phyloP scores from a whole-genome alignment of 2,797 vertebrate genomes.

The Paedocypris micromegethes region DNA sequence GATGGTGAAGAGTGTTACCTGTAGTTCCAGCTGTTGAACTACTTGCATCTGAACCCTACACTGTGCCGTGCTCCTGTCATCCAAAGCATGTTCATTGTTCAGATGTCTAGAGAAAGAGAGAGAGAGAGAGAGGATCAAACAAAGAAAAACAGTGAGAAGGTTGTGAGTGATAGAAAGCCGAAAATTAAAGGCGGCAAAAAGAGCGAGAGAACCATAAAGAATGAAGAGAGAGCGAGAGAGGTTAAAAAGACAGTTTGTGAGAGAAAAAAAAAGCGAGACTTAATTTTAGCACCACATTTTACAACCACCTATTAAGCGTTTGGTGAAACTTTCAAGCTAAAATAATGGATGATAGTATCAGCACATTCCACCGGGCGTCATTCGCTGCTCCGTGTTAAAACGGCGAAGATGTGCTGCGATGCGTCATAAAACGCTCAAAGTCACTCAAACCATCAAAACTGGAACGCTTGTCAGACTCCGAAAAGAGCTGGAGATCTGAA shows the following conservation, averaged over 20 bases:
- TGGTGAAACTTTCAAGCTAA: constrained; percentile 43
- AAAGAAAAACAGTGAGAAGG: no score
- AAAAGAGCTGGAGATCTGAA: constrained; percentile 7
- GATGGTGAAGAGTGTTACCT: constrained; percentile 72
- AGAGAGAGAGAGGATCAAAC: constrained; percentile 7
- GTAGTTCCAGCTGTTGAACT: constrained; percentile 99
- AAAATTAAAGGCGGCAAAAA: no score
- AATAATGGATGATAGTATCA: constrained; percentile 40
- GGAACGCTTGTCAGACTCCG: constrained; percentile 39
- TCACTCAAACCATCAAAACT: constrained; percentile 41
- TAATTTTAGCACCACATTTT: constrained; percentile 46
- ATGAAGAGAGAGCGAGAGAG: constrained; percentile 25
- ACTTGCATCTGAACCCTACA: constrained; percentile 99
- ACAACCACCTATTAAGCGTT: constrained; percentile 43
- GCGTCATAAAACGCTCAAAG: constrained; percentile 37
- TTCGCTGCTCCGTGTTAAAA: constrained; percentile 32
- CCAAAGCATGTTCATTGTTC: constrained; percentile 98
- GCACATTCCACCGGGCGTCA: constrained; percentile 27
- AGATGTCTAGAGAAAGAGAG: constrained; percentile 79
- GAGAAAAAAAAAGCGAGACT: constrained; percentile 42
- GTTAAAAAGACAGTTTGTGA: constrained; percentile 46
- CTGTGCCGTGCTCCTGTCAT: constrained; percentile 99
- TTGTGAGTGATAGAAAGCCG: no score
- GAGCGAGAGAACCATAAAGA: no score
- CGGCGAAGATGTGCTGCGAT: constrained; percentile 33